phyloP scores from a whole-genome alignment of 2,113 vertebrate species.

The Engraulis encrasicolus region DNA sequence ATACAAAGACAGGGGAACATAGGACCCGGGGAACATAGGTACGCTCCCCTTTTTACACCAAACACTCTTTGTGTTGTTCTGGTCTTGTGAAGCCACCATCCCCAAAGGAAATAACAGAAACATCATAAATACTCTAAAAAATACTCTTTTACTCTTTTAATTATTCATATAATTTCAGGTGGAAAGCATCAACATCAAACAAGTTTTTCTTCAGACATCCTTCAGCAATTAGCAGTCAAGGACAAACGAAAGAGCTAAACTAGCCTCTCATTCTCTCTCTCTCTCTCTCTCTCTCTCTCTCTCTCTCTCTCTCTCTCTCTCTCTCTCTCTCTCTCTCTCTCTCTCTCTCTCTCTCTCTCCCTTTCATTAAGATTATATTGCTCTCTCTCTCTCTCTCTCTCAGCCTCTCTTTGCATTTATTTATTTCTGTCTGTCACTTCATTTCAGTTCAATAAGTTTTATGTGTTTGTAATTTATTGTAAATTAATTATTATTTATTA shows the following conservation, averaged over 20 bases:
- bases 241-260: conserved; percentile 66
- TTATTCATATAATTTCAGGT: conserved; percentile 67
- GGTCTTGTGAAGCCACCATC: conserved; percentile 78
- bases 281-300: neutral
- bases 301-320: conserved; percentile 53
- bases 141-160: conserved; percentile 46
- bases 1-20: no score
- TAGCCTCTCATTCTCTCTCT: neutral
- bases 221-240: conserved; percentile 73
- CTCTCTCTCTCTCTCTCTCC: conserved; percentile 15
- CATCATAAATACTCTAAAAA: conserved; percentile 56
- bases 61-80: conserved; percentile 88
- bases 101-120: conserved; percentile 6
- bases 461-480: no score
- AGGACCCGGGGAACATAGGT: no score
- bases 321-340: conserved; percentile 24
- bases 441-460: no score
- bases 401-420: no score
- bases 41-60: neutral
- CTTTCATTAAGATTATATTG: no score
- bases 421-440: no score
- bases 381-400: neutral
- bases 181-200: conserved; percentile 72
- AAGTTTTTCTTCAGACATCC: conserved; percentile 55
- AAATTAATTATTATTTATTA: no score